Base-by-base conservation (phyloP, 2,888 invertebrate genomes). In the Cheilosia scutellata region DNA sequence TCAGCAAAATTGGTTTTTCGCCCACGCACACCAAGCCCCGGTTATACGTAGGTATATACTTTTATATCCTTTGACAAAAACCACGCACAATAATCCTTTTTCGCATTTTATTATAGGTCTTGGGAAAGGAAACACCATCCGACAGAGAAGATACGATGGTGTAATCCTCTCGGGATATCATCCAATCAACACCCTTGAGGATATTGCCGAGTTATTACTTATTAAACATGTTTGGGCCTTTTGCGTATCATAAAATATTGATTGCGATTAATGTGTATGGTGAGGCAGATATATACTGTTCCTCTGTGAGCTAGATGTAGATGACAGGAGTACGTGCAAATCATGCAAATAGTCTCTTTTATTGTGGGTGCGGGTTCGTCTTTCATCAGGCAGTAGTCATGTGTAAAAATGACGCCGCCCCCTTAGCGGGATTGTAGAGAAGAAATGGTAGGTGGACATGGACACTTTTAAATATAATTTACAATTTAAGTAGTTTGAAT, bases 131-230 rank as follows among this genome's bases (percentile, higher is more conserved):
- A 40, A 42, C 25, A 5, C 37, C 27, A 57, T 57, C 31, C 25
- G 9, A 42, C 0, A 9, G n/a, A 42, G 13, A 47, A 37, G 29
- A 47, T 27, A 44, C 2, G 47, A 7, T n/a, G 51, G 40, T 37
- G 66, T 55, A 33, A 58, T 68, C 42, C 66, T 51, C 51, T 29
- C 9, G 55, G 60, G 68, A 25, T 68, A 58, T 42, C 68, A 68
- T 76, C 66, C 66, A 76, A 60, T 76, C 76, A 76, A 68, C 76
- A 76, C 76, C 76, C 71, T 40, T 40, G 49, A 29, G 71, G 44
- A 71, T 71, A 16, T 49, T 47, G 71, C 58, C 58, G 49, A 31
- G 66, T 60, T 58, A 76, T 76, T 58, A 76, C 58, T 68, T 58
- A 76, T 76, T 66, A 76, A 66, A 40, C 65, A 66, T 66, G 75